phyloP scores from a whole-genome alignment of 2,797 vertebrate species.

The Hapalemur alaotrensis region DNA sequence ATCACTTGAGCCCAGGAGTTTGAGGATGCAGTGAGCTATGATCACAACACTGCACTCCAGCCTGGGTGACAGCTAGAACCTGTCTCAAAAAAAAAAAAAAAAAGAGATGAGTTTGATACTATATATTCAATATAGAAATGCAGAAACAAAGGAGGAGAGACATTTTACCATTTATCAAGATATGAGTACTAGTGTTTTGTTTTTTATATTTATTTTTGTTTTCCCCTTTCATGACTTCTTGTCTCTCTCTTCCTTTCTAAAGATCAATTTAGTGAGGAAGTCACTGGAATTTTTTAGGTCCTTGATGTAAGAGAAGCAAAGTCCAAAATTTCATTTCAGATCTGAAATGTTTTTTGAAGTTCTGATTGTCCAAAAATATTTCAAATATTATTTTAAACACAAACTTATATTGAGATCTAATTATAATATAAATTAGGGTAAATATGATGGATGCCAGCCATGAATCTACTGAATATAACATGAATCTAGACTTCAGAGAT shows the following conservation, averaged over 20 bases:
- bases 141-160: not conserved
- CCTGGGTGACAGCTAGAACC: no score
- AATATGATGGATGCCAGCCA: not conserved
- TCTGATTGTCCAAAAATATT: constrained; percentile 1
- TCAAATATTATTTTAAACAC: not conserved
- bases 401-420: not conserved
- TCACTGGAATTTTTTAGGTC: not conserved
- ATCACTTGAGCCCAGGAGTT: not conserved
- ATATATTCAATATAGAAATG: not conserved
- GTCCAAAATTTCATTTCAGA: constrained; percentile 18
- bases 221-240: not conserved
- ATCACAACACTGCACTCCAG: not conserved
- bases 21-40: not conserved
- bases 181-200: not conserved
- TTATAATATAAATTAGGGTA: not conserved
- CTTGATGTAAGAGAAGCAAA: not conserved
- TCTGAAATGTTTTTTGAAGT: not conserved
- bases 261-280: not conserved
- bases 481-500: not conserved
- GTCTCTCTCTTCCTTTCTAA: not conserved
- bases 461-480: not conserved
- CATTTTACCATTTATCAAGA: not conserved
- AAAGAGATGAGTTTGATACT: not conserved
- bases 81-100: not conserved
- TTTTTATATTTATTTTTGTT: not conserved